Conservation (phyloP, 2,797 vertebrate species). For the Lemur catta region DNA sequence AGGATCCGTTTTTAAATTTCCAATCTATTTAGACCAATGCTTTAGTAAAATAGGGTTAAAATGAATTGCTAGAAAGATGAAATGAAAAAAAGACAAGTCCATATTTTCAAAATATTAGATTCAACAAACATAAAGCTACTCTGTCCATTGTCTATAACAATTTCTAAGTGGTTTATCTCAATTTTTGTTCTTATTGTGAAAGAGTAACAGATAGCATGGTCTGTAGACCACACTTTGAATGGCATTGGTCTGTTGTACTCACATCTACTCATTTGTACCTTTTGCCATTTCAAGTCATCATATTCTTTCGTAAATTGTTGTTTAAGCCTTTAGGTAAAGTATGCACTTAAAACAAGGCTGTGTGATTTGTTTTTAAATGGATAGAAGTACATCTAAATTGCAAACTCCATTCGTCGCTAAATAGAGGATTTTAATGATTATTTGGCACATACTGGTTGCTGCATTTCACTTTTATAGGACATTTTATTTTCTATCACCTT, state of each 20-base stretch:
- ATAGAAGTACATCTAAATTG: neutral
- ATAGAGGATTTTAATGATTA: neutral
- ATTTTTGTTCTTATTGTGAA: neutral
- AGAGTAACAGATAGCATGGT: neutral
- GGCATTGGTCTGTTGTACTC: neutral
- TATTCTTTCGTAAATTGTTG: neutral
- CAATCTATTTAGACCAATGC: neutral
- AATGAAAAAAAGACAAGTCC: neutral
- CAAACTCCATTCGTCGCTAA: neutral
- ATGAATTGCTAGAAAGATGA: neutral
- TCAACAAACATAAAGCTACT: neutral
- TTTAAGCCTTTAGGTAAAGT: neutral
- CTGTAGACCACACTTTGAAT: neutral
- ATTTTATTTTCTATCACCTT: neutral
- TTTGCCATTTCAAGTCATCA: neutral
- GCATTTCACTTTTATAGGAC: neutral
- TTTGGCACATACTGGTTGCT: neutral
- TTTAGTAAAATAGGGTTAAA: conserved; percentile 2
- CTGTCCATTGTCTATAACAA: neutral
- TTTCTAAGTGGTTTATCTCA: neutral
- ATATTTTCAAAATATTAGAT: neutral
- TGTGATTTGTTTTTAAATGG: neutral
- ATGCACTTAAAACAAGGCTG: neutral
- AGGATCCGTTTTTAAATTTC: neutral
- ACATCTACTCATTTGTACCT: neutral